A percentile compares a stretch with the other conserved stretches of the same genome.
phyloP scores from a whole-genome alignment of 2,888 invertebrate species.

The Melikaiella ostensackeni region DNA sequence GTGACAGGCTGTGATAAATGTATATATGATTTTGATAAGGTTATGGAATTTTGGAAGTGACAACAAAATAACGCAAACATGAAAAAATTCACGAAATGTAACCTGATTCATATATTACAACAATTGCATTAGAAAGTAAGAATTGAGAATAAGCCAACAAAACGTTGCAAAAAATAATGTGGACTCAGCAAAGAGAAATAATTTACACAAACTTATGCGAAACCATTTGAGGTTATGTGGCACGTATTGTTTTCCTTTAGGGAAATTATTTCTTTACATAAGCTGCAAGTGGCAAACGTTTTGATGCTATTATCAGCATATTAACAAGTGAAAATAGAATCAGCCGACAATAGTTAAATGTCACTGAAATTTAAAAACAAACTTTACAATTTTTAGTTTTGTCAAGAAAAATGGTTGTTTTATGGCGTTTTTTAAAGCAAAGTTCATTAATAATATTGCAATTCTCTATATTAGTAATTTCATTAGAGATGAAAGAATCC shows the following conservation, averaged over 20 bases:
- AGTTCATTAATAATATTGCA: background rate
- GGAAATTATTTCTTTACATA: background rate
- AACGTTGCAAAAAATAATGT: background rate
- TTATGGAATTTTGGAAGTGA: background rate
- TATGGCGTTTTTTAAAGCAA: background rate
- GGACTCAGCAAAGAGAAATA: too few relatives aligned
- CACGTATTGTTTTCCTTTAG: too few relatives aligned
- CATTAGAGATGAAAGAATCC: background rate
- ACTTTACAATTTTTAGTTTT: background rate
- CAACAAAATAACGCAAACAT: background rate
- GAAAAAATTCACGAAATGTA: too few relatives aligned
- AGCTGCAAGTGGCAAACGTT: too few relatives aligned
- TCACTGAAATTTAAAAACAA: background rate
- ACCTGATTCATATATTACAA: background rate
- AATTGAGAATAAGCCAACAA: background rate
- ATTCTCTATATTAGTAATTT: too few relatives aligned
- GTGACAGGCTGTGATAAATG: too few relatives aligned
- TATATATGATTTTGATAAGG: background rate
- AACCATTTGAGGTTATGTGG: too few relatives aligned
- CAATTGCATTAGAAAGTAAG: background rate
- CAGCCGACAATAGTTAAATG: background rate
- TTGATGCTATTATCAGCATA: background rate
- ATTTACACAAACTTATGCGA: too few relatives aligned
- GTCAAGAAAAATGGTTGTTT: background rate
- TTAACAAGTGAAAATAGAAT: background rate